Evolutionary conservation across 2,888 invertebrate genomes (phyloP).

Genomic region (Pseudolycoriella hygida): DNA sequence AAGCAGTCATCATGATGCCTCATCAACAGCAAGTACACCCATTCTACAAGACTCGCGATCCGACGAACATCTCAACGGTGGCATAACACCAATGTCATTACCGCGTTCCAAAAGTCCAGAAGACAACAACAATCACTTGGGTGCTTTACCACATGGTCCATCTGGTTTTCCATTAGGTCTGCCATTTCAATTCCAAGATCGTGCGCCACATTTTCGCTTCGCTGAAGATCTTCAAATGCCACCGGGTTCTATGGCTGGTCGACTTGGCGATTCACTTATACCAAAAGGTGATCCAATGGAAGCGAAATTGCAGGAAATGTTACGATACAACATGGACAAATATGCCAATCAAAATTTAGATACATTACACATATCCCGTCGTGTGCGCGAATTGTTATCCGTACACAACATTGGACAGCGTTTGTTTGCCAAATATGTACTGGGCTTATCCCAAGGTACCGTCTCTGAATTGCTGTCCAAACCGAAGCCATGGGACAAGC

Average conservation of each 20-base stretch:
- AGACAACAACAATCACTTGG: conserved; percentile 31
- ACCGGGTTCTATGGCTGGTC: conserved; percentile 66
- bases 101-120: conserved; percentile 32
- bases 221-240: conserved; percentile 65
- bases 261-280: conserved; percentile 76
- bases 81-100: conserved; percentile 23
- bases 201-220: conserved; percentile 62
- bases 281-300: conserved; percentile 91
- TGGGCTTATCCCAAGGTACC: conserved; percentile 93
- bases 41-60: conserved; percentile 20
- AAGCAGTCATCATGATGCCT: conserved; percentile 21
- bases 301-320: conserved; percentile 80
- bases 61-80: conserved; percentile 13
- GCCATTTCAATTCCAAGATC: conserved; percentile 69
- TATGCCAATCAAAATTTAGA: conserved; percentile 86
- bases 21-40: conserved; percentile 32
- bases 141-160: conserved; percentile 18
- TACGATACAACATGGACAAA: conserved; percentile 90
- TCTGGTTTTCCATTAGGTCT: conserved; percentile 29
- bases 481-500: conserved; percentile 98
- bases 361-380: conserved; percentile 83
- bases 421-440: conserved; percentile 94
- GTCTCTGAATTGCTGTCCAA: conserved; percentile 96
- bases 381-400: conserved; percentile 83
- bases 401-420: conserved; percentile 98